Evolutionary conservation across 2,797 vertebrate genomes (phyloP).

Genomic region (Microctenopoma steveboyesi): DNA sequence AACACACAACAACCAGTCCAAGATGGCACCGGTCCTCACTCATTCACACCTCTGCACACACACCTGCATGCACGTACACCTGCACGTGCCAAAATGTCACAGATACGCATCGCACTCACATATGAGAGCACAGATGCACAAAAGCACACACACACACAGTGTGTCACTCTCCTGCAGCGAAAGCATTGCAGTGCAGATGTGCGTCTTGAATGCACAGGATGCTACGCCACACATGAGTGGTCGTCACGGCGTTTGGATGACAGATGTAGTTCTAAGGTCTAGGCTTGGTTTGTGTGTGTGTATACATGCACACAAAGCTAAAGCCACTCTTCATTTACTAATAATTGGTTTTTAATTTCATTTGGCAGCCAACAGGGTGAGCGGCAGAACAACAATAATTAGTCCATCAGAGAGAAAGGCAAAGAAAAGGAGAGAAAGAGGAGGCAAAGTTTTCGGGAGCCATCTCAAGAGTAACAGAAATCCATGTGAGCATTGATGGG

Average conservation of each 20-base stretch:
- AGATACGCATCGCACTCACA: constrained; percentile 43
- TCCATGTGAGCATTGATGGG: constrained; percentile 20
- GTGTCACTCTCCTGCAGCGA: constrained; percentile 26
- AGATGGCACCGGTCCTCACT: constrained; percentile 21
- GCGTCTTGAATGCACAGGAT: constrained; percentile 76
- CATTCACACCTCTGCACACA: constrained; percentile 26
- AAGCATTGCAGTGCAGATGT: constrained; percentile 67
- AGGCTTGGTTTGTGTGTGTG: constrained; percentile 49
- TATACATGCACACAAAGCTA: constrained; percentile 39
- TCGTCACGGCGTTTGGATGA: constrained; percentile 71
- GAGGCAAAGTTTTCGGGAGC: constrained; percentile 43
- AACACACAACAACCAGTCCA: constrained; percentile 26
- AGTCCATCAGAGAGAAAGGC: constrained; percentile 66
- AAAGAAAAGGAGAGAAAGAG: constrained; percentile 23
- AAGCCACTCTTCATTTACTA: constrained; percentile 78
- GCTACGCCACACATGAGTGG: constrained; percentile 72
- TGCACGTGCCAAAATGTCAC: constrained; percentile 51
- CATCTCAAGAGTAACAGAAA: constrained; percentile 15
- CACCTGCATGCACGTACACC: constrained; percentile 52
- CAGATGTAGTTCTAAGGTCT: constrained; percentile 75
- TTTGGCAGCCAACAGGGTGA: constrained; percentile 70
- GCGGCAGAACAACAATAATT: constrained; percentile 72
- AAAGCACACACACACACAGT: constrained; percentile 12
- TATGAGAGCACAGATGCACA: constrained; percentile 54
- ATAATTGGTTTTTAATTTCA: constrained; percentile 79